Evolutionary conservation across 2,113 vertebrate species (phyloP).

Genomic region (Mesoclemmys tuberculata): DNA sequence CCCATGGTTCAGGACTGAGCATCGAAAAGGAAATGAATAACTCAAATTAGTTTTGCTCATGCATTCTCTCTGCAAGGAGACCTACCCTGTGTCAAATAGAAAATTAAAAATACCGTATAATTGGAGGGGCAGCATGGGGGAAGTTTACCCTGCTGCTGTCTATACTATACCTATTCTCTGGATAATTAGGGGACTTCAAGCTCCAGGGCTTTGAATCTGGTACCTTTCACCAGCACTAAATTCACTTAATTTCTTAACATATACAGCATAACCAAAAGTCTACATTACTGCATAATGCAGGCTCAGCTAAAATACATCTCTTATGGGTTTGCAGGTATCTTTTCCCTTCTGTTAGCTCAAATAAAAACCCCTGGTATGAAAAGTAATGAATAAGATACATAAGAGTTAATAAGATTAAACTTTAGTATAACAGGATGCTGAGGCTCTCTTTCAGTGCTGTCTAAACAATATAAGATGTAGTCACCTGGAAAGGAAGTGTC

Average conservation of each 20-base stretch:
- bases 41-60: neutral
- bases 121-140: neutral
- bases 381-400: neutral
- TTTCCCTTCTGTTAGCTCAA: neutral
- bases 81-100: neutral
- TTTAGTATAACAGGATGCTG: neutral
- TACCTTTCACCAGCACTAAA: neutral
- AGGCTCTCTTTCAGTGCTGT: neutral
- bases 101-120: neutral
- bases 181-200: neutral
- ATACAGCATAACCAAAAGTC: neutral
- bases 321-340: neutral
- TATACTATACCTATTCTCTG: neutral
- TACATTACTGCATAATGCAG: neutral
- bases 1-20: neutral
- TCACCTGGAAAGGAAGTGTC: neutral
- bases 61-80: neutral
- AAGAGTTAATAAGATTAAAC: neutral
- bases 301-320: neutral
- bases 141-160: neutral
- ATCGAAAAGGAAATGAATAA: neutral
- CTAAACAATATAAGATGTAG: neutral
- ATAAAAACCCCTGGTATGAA: neutral
- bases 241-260: neutral
- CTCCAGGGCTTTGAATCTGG: neutral